Evolutionary conservation across 2,888 invertebrate genomes (phyloP), one percentile per base, ranked within the genome.

Genomic region (Eubasilissa splendida): DNA sequence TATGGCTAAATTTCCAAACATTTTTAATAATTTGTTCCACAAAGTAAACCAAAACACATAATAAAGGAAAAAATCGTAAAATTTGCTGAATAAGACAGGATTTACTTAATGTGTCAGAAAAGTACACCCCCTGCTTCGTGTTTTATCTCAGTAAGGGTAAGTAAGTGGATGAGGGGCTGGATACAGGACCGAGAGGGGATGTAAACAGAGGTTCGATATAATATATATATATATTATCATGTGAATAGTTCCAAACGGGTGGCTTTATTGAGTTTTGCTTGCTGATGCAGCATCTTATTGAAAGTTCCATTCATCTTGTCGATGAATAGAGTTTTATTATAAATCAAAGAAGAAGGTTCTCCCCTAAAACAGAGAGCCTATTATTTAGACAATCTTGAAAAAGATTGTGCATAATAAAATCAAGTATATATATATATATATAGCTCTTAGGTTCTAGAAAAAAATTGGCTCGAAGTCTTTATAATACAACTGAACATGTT

Each of bases 61-160:
- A 11, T 31, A 42, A 56, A 73, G 56, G n/a, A 33, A 58, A 56
- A 73, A n/a, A 58, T 11, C 75, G 59, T 75, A 75, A 50, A 73
- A 73, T 73, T 73, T 73, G 66, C 58, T 77, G 77, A 77, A 70
- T 76, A 42, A 58, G 42, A n/a, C 14, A 56, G 78, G 63, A 79
- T 70, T 80, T 80, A 76, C 68, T 76, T 76, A 80, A 80, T 76
- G 76, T 80, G 80, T 80, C 80, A 75, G 73, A 80, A 80, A 80
- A 70, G 80, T 76, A 73, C 76, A 59, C 75, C 68, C 58, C 60
- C 68, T 33, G 60, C 56, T 70, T 80, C 66, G 65, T 58, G 74
- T 75, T 79, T 75, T 79, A 80, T 76, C 76, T 70, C 52, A n/a
- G 77, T 52, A 58, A 58, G 71, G 71, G 71, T 50, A 3, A 14